These are phyloP conservation scores for Tetheella fluctuosa DNA, from an alignment of 2,888 invertebrate genomes.

Conservation along the genomic window DNA sequence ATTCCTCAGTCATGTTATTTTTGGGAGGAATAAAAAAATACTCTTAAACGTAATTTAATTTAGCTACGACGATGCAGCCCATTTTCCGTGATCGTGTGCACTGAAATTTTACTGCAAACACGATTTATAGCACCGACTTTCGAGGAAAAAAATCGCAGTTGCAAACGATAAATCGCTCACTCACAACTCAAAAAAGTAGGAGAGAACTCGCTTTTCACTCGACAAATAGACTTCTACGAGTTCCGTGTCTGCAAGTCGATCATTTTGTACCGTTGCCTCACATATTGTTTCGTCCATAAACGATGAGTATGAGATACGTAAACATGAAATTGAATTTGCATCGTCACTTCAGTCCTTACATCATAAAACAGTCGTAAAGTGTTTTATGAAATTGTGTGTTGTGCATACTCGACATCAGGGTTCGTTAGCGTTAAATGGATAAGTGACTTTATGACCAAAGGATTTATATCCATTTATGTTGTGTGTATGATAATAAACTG, in stretches of 20 bases:
- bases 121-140: constrained; percentile 53
- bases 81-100: constrained; percentile 38
- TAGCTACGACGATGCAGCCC: constrained; percentile 28
- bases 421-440: constrained; percentile 40
- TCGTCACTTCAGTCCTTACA: constrained; percentile 34
- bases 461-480: constrained; percentile 29
- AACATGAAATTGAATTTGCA: constrained; percentile 47
- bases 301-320: constrained; percentile 45
- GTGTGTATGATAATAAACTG: constrained; percentile 17
- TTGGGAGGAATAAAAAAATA: constrained; percentile 17
- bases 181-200: constrained; percentile 52
- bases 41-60: constrained; percentile 24
- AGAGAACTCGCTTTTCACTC: constrained; percentile 49
- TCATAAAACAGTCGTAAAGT: constrained; percentile 17
- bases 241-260: constrained; percentile 50
- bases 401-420: constrained; percentile 36
- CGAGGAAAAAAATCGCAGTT: constrained; percentile 56
- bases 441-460: constrained; percentile 36
- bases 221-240: constrained; percentile 54
- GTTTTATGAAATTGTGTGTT: constrained; percentile 39
- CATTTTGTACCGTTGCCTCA: constrained; percentile 55
- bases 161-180: constrained; percentile 65
- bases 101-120: constrained; percentile 44
- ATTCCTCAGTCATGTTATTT: constrained; percentile 37
- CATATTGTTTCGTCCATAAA: constrained; percentile 55